A percentile compares a stretch with the other conserved stretches of the same genome.
Conservation (phyloP, 2,113 vertebrate species). For the Herpetotheres cachinnans region DNA sequence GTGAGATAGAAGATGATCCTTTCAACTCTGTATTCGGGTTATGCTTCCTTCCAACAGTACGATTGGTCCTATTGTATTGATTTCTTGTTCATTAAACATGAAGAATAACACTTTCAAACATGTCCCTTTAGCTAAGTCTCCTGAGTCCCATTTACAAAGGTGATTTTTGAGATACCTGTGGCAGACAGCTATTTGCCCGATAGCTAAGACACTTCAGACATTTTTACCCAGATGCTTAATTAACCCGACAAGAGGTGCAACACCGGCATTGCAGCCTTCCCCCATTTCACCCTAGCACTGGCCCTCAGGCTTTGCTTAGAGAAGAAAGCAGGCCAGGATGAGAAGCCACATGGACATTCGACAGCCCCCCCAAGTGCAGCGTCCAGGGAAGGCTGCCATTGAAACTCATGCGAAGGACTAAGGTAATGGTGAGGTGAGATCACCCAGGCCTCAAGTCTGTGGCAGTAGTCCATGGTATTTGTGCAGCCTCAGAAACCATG, state of each 20-base stretch:
- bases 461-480: background rate
- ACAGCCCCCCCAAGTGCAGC: background rate
- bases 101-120: background rate
- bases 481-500: background rate
- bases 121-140: background rate
- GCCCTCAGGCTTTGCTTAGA: background rate
- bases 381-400: background rate
- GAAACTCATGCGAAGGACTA: background rate
- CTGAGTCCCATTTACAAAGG: background rate
- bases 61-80: background rate
- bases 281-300: background rate
- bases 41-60: background rate
- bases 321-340: background rate
- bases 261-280: background rate
- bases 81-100: background rate
- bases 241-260: background rate
- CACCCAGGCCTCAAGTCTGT: background rate
- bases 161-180: background rate
- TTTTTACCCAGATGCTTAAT: background rate
- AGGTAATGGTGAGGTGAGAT: background rate
- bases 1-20: background rate
- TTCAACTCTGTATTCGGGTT: background rate
- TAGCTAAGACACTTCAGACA: background rate
- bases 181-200: background rate
- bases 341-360: background rate